Base-by-base conservation (phyloP, 2,113 vertebrate genomes). In the Diadophis punctatus region DNA sequence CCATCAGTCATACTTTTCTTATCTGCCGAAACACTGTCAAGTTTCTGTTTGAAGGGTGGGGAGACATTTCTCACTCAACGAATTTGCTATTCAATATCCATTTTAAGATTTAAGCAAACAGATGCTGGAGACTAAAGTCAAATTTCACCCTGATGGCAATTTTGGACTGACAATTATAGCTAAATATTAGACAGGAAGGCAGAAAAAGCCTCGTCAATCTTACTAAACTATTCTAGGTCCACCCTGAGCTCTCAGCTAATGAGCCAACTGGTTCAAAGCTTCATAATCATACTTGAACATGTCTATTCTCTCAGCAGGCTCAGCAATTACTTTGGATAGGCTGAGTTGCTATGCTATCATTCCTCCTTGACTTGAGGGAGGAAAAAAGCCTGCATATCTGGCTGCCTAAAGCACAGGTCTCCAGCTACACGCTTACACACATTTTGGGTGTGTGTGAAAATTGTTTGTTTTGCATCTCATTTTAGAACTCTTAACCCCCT, bases 61-160 rank as follows among this genome's bases (percentile, higher is more conserved):
- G 30, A n/a, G 60, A 5, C 11, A 55, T 92, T 93, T 93, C 12
- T 93, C 68, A 91, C 58, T 95, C 3, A 1, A 93, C 53, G 23
- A 93, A 95, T 90, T 95, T 94, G 56, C 16, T 51, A 63, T 88
- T 91, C 51, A 56, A 94, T 95, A 94, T 91, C 11, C 30, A 90
- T 94, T 95, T 96, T 94, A 91, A 96, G 80, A 93, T 58, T 80
- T 94, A 95, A 97, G 84, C 10, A 94, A 92, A 10, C 91, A 34
- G 90, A 88, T 89, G 52, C 25, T 93, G 85, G 3, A 95, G 43
- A 95, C 95, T 93, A 92, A 93, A 92, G 3, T 92, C 10, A 5
- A 4, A 92, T 93, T 95, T 94, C 63, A 85, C 94, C 48, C 63
- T 87, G 22, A 84, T 34, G 92, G 85, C 25, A 4, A 2, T 88